Evolutionary conservation across 35 echinoderm and acorn worm genomes (phyloP), one percentile per base, ranked within the genome.

Genomic region (Patiria miniata): DNA sequence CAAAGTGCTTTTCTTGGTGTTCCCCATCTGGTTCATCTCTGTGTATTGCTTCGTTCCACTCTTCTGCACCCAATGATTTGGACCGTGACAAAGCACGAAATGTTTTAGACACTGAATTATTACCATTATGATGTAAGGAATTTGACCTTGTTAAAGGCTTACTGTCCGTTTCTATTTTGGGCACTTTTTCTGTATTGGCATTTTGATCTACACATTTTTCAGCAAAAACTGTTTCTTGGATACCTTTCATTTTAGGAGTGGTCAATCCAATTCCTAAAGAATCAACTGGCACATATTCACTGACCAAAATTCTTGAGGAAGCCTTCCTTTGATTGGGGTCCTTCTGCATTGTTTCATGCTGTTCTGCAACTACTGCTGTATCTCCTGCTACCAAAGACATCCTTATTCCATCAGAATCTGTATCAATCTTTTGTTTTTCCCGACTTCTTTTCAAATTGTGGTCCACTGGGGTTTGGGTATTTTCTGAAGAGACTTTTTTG

Each of bases 51-150:
- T 34, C 34, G 10, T 73, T 30, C 65, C 65, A 73, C 34, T 73
- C 65, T 73, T 28, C 65, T 73, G 65, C 65, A 32, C 65, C 65
- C 3, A 73, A 73, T 36, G 65, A 73, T 73, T 73, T 73, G 26
- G 65, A 73, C 29, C 65, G 21, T 9, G 65, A 36, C 34, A 47
- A 4, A 6, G 42, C 42, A 47, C 12, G 4, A 73, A 34, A 73
- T 73, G 26, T 12, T 26, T 32, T 73, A 73, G 65, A 32, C 0
- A 34, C 65, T 8, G 26, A 22, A 73, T 47, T 1, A 73, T 73
- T 23, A 34, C 15, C 14, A 32, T 10, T 73, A 18, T 73, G 21
- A 12, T 73, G 7, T 14, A 73, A 73, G 14, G 65, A 73, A 34
- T 34, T 73, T 73, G 65, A 73, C 65, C 65, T 73, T 22, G 29